Base-by-base conservation (phyloP, 53 echinoderm and acorn worm genomes). In the Antedon mediterranea region DNA sequence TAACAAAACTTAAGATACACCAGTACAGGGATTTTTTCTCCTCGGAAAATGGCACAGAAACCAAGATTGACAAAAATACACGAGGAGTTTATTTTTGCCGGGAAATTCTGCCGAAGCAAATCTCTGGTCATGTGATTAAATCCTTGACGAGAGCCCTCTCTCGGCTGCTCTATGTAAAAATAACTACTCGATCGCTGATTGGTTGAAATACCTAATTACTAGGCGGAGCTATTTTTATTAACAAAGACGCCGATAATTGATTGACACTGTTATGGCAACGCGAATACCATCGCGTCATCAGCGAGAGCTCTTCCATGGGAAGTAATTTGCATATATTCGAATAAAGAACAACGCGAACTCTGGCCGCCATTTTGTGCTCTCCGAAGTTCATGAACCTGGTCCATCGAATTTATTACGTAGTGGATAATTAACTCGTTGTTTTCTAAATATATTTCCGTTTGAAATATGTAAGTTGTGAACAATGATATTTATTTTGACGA, bases 331-430 rank as follows among this genome's bases (percentile, higher is more conserved):
- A 57, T 57, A 57, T 57, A 77, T 86, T 78, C 82, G 79, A 86
- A 82, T 82, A 78, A 82, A 82, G 82, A 82, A 86, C 88, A 84
- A 84, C 79, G 88, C 80, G 77, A 77, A 83, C 76, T 43, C 76
- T 79, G 78, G 83, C 88, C 88, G 88, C 88, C 88, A 87, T 87
- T 84, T 81, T 83, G 73, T 87, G 57, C 57, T 18, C 37, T 18
- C 23, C 57, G 57, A 57, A 57, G 57, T 57, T 57, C 57, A 57
- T 57, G 57, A 57, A 57, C 57, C 57, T 8, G 57, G 57, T 57
- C 57, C 57, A 2, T 57, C 57, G 57, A 57, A 57, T 57, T 57
- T 57, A 37, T 37, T 37, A 57, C 9, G 57, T 2, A 57, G 57
- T 57, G 57, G 57, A 57, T 57, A 57, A 57, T 57, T 15, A 18